Conservation (phyloP, 2,888 invertebrate species). For the Trichogramma dendrolimi region DNA sequence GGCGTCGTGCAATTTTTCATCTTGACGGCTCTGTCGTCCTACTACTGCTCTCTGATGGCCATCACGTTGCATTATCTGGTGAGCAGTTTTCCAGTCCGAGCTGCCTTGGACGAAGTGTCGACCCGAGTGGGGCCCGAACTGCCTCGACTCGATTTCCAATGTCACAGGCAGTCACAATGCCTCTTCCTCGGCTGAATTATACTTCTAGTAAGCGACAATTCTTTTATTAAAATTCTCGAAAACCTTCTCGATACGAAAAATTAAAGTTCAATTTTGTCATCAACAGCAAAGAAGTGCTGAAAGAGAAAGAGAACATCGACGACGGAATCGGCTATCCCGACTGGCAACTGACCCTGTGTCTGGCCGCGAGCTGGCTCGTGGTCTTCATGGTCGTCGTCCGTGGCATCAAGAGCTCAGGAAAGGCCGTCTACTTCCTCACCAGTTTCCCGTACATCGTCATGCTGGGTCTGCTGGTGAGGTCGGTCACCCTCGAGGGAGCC, state of each 20-base stretch:
- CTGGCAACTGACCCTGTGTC: slow-evolving; percentile 55
- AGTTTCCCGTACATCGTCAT: slow-evolving; percentile 64
- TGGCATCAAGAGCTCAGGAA: slow-evolving; percentile 61
- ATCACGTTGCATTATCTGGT: slow-evolving; percentile 52
- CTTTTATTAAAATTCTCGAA: background rate
- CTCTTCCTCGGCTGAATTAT: slow-evolving; percentile 31
- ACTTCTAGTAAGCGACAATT: slow-evolving; percentile 29
- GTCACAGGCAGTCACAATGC: background rate
- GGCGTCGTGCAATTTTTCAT: slow-evolving; percentile 54
- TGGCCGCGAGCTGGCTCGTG: slow-evolving; percentile 55
- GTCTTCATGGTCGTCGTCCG: slow-evolving; percentile 56
- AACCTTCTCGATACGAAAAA: background rate
- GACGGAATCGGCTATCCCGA: slow-evolving; percentile 59
- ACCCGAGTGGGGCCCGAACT: slow-evolving; percentile 41
- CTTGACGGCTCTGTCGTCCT: slow-evolving; percentile 49
- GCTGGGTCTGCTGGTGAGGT: slow-evolving; percentile 58
- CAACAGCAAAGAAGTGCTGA: slow-evolving; percentile 55
- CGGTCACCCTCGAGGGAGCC: slow-evolving; percentile 61
- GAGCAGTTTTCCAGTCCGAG: slow-evolving; percentile 47
- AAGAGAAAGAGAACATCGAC: slow-evolving; percentile 53
- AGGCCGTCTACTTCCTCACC: slow-evolving; percentile 68
- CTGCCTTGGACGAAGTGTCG: slow-evolving; percentile 53
- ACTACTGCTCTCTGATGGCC: slow-evolving; percentile 54
- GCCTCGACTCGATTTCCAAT: slow-evolving; percentile 34
- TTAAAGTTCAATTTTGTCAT: background rate